A percentile compares a stretch with the other conserved stretches of the same genome.
phyloP scores from a whole-genome alignment of 2,888 invertebrate genomes.

The Macaria liturata region DNA sequence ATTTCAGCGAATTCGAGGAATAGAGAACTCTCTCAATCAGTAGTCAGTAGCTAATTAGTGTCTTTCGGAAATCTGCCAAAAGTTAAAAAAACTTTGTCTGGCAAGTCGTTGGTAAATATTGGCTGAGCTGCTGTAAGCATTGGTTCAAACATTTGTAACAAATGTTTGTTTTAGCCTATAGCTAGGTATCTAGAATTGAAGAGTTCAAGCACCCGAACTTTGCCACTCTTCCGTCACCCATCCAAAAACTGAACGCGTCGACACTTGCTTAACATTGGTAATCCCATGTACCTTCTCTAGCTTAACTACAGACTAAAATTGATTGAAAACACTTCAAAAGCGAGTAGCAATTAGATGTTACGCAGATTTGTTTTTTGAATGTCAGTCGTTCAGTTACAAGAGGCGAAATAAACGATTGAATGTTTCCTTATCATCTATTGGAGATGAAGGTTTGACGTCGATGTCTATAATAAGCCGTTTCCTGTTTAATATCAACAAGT shows the following conservation, averaged over 20 bases:
- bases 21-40: conserved; percentile 24
- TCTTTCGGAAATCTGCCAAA: conserved; percentile 46
- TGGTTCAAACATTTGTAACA: conserved; percentile 27
- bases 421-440: conserved; percentile 1
- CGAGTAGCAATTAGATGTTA: not conserved
- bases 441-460: no score
- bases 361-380: conserved; percentile 11
- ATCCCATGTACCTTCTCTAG: no score
- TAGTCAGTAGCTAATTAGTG: conserved; percentile 53
- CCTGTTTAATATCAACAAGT: no score
- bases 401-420: conserved; percentile 1
- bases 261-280: no score
- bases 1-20: conserved; percentile 9
- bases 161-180: conserved; percentile 17
- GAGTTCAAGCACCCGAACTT: no score
- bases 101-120: conserved; percentile 43
- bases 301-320: no score
- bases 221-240: no score
- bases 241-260: no score
- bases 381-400: conserved; percentile 4
- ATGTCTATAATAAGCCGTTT: no score
- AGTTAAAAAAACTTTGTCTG: conserved; percentile 40
- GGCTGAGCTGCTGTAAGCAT: conserved; percentile 25
- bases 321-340: no score
- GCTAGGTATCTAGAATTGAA: not conserved